Percentiles rank a stretch among this genome's conserved stretches.
These are phyloP conservation scores for Drosophila navojoa DNA, from an alignment of 1,140 invertebrate species.

Conservation along the genomic window DNA sequence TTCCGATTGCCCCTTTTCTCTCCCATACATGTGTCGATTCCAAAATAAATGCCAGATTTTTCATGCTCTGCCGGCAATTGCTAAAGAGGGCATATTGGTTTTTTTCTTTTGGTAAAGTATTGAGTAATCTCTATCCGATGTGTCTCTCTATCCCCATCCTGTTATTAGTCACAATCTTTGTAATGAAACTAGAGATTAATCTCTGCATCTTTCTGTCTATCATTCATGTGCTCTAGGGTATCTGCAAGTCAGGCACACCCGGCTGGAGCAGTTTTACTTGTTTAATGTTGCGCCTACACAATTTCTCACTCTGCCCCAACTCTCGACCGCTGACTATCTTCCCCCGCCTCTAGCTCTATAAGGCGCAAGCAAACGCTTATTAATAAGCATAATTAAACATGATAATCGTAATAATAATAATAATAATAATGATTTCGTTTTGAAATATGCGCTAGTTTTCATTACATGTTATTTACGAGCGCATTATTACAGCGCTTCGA, in stretches of 20 bases:
- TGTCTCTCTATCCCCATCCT: too few species aligned
- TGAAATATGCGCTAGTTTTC: conserved; percentile 62
- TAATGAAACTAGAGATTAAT: too few species aligned
- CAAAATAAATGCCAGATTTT: conserved; percentile 31
- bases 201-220: too few species aligned
- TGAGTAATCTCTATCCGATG: too few species aligned
- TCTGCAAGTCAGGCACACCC: too few species aligned
- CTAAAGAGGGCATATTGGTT: too few species aligned
- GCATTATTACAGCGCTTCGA: conserved; percentile 42
- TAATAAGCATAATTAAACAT: conserved; percentile 77
- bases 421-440: conserved; percentile 64
- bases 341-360: background rate
- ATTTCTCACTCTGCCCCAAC: background rate
- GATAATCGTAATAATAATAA: too few species aligned
- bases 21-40: conserved; percentile 8
- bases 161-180: too few species aligned
- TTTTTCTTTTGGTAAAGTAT: too few species aligned
- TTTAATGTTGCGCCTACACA: conserved; percentile 24
- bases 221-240: too few species aligned
- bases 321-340: background rate
- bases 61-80: background rate
- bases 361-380: conserved; percentile 49
- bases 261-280: too few species aligned
- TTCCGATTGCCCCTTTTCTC: conserved; percentile 35
- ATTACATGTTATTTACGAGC: conserved; percentile 61